A percentile compares a stretch with the other conserved stretches of the same genome.
These are phyloP conservation scores for Leptopilina syphax DNA, from an alignment of 2,888 invertebrate species.

Conservation along the genomic window DNA sequence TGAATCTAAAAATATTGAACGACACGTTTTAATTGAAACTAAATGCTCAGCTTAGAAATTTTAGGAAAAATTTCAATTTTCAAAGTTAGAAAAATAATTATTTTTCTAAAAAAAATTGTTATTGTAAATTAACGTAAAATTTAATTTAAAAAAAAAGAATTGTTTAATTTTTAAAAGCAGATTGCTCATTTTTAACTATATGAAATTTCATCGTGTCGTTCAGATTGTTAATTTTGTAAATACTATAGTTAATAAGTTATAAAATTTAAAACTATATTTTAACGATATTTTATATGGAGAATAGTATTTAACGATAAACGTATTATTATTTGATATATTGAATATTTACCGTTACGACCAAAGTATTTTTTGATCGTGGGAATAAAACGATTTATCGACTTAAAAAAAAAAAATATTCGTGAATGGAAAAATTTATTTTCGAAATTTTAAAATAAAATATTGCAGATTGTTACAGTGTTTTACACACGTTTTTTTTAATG, in stretches of 20 bases:
- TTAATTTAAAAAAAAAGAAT: background rate
- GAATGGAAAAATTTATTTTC: slow-evolving; percentile 4
- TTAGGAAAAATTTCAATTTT: background rate
- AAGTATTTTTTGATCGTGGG: slow-evolving; percentile 38
- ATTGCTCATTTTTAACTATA: background rate
- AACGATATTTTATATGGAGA: slow-evolving; percentile 39
- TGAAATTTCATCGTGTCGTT: background rate
- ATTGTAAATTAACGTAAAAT: no score
- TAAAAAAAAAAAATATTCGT: background rate
- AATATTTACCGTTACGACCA: slow-evolving; percentile 38
- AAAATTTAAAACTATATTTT: slow-evolving; percentile 33
- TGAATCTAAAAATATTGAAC: slow-evolving; percentile 1
- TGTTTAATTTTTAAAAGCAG: background rate
- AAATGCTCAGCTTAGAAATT: background rate
- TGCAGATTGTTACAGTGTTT: slow-evolving; percentile 16
- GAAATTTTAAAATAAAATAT: background rate
- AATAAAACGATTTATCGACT: slow-evolving; percentile 19
- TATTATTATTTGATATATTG: slow-evolving; percentile 39
- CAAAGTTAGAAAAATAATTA: background rate
- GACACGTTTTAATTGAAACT: background rate
- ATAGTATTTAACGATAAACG: slow-evolving; percentile 39
- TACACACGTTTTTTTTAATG: background rate
- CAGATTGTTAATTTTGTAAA: slow-evolving; percentile 40
- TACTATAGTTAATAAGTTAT: slow-evolving; percentile 34
- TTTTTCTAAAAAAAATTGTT: no score